Evolutionary conservation across 2,113 vertebrate genomes (phyloP).

Genomic region (Tylochromis polylepis): DNA sequence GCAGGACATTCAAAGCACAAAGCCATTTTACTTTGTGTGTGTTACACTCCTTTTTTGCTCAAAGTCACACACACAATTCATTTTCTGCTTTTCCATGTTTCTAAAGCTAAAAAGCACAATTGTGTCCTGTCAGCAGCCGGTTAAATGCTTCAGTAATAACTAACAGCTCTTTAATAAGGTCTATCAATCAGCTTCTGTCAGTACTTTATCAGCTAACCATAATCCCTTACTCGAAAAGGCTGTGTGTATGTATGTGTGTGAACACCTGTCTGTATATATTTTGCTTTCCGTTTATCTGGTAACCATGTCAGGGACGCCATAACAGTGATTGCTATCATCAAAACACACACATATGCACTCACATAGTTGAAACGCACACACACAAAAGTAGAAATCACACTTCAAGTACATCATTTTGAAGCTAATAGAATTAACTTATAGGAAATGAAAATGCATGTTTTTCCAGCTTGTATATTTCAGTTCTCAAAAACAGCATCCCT

Average conservation of each 20-base stretch:
- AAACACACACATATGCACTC: background rate
- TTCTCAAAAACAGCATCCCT: constrained; percentile 1
- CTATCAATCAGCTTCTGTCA: background rate
- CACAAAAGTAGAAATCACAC: background rate
- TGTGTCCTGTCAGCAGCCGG: background rate
- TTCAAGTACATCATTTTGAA: constrained; percentile 9
- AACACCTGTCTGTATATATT: constrained; percentile 5
- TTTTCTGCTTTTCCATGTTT: background rate
- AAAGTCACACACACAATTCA: background rate
- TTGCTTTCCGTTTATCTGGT: constrained; percentile 35
- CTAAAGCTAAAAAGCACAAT: constrained; percentile 10
- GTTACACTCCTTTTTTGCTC: background rate
- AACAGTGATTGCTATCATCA: constrained; percentile 30
- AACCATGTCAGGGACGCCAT: constrained; percentile 27
- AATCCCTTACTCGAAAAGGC: background rate
- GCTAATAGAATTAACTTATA: background rate
- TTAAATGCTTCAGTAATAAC: background rate
- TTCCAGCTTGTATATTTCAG: constrained; percentile 6
- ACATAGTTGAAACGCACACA: background rate
- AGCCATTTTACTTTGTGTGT: background rate
- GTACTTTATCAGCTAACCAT: background rate
- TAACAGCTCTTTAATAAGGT: background rate
- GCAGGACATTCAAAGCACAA: constrained; percentile 35
- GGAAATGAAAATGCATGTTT: constrained; percentile 5
- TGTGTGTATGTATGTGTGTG: background rate